Conservation (phyloP, 2,113 vertebrate species). For the Lycaon pictus region DNA sequence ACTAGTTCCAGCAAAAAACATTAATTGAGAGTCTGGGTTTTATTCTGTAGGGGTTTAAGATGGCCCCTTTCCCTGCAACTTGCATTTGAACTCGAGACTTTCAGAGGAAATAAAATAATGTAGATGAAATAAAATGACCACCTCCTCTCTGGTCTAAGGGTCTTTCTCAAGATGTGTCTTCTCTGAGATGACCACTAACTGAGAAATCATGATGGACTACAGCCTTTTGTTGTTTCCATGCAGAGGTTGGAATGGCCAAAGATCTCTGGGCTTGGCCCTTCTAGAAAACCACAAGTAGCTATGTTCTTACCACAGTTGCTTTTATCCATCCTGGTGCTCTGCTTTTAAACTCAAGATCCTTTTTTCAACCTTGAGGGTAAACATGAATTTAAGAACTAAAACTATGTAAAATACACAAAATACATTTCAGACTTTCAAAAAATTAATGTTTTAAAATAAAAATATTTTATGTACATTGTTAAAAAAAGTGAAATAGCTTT, state of each 20-base stretch:
- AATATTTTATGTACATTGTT: not conserved
- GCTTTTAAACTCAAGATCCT: constrained; percentile 34
- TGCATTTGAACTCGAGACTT: not conserved
- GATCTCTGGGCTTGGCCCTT: not conserved
- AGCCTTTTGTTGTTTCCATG: not conserved
- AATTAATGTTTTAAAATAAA: not conserved
- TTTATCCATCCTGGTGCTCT: not conserved
- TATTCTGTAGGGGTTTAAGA: not conserved
- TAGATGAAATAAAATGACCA: not conserved
- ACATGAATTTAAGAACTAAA: constrained; percentile 18
- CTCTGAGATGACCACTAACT: not conserved
- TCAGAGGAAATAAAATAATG: not conserved
- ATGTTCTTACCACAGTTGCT: not conserved
- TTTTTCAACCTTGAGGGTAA: not conserved
- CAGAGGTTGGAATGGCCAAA: not conserved
- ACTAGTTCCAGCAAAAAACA: not conserved
- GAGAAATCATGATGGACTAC: not conserved
- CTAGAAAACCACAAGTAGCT: not conserved
- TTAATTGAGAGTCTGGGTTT: not conserved
- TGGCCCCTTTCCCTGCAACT: not conserved
- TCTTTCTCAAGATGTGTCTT: not conserved
- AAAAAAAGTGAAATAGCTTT: not conserved
- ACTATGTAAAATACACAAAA: not conserved
- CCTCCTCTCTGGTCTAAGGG: not conserved
- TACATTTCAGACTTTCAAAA: constrained; percentile 18